Evolutionary conservation across 2,797 vertebrate genomes (phyloP), one percentile per base, ranked within the genome.

Genomic region (Aulostomus chinensis): DNA sequence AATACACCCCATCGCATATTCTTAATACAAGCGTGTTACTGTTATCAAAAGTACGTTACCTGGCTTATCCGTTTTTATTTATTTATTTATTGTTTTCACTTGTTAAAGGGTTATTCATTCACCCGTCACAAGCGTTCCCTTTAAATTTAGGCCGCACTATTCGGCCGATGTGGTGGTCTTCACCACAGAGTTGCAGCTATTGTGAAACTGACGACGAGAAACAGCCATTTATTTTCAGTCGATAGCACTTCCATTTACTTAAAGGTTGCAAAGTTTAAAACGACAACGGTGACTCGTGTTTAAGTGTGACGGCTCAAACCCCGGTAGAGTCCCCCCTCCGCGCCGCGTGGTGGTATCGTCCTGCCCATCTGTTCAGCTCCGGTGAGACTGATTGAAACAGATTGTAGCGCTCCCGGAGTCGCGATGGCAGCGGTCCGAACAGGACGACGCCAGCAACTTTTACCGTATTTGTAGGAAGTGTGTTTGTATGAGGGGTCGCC

Each of bases 341-440:
- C 0, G 11, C 0, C 5, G 2, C 4, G 13, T 0, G 6, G 5
- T 92, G 90, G 92, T 90, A 78, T 65, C 41, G 55, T 20, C 85
- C 88, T 20, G 36, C 80, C 90, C 91, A 91, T 93, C 91, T 92
- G 91, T 81, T 92, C 83, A 17, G 52, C 81, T 86, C 81, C 51
- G 58, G 76, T 68, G 78, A 72, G 73, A 66, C 68, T 76, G 86
- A 88, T 83, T 88, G 88, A 84, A 87, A 65, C 87, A 88, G 90
- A 91, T 88, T 86, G 89, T 41, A 73, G 73, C 54, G 43, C 80
- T 83, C 63, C 31, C 25, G 46, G 64, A 72, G 70, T 86, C 69
- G 85, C 75, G 32, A 89, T 90, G 88, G 88, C 81, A 83, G 74
- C 77, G 12, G 52, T 32, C n/a, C 43, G 56, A 8, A 51, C 46